Evolutionary conservation across 2,888 invertebrate species (phyloP).

Genomic region (Caradrina kadenii): DNA sequence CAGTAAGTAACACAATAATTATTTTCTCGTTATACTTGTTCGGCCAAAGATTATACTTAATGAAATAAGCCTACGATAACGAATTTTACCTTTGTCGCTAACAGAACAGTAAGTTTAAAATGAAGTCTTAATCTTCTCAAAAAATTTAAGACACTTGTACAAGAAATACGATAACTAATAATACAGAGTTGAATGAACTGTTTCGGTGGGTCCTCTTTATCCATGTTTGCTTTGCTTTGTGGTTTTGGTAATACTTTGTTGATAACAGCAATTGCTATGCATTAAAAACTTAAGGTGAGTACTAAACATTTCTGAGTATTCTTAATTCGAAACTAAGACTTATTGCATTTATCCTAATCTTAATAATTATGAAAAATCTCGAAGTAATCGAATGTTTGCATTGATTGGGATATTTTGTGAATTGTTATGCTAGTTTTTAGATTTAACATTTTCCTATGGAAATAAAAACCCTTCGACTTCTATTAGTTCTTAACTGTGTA

Average conservation of each 20-base stretch:
- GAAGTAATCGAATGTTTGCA: conserved; percentile 33
- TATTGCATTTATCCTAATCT: conserved; percentile 59
- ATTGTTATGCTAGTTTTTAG: conserved; percentile 77
- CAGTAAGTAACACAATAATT: conserved; percentile 52
- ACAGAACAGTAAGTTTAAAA: neutral
- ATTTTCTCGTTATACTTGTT: conserved; percentile 28
- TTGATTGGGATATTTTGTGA: conserved; percentile 67
- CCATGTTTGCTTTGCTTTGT: conserved; percentile 16
- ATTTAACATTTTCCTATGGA: conserved; percentile 81
- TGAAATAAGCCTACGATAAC: conserved; percentile 19
- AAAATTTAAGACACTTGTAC: conserved; percentile 1
- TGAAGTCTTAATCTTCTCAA: neutral
- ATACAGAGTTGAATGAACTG: neutral
- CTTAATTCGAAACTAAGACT: conserved; percentile 54
- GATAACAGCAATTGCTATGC: conserved; percentile 13
- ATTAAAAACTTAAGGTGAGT: conserved; percentile 48
- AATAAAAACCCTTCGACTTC: conserved; percentile 69
- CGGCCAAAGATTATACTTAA: conserved; percentile 61
- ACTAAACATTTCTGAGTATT: conserved; percentile 45
- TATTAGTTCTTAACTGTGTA: conserved; percentile 59
- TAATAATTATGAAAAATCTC: conserved; percentile 26
- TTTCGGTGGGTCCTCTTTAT: conserved; percentile 28
- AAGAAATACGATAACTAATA: conserved; percentile 1
- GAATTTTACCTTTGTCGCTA: conserved; percentile 12
- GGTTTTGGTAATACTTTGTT: conserved; percentile 23